A percentile compares a stretch with the other conserved stretches of the same genome.
These are phyloP conservation scores for Caiman crocodilus DNA, from an alignment of 2,797 vertebrate species.

Conservation along the genomic window DNA sequence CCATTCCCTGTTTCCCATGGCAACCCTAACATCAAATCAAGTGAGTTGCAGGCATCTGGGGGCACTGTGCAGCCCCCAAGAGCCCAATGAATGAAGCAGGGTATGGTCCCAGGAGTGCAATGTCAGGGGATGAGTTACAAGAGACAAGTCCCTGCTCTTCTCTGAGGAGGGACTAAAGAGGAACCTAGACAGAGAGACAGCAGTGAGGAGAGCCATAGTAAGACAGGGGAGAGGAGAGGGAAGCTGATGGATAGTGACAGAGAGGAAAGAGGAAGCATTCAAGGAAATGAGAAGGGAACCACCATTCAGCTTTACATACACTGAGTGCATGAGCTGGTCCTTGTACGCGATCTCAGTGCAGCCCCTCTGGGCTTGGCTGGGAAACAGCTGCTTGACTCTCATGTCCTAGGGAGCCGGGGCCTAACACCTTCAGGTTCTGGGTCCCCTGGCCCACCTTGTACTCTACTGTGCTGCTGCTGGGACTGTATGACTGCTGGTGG, in stretches of 20 bases:
- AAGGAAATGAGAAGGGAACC: neutral
- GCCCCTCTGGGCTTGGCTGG: neutral
- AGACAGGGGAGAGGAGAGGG: neutral
- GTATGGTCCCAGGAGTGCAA: fast-evolving
- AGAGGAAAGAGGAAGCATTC: neutral
- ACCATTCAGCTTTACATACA: too few species aligned
- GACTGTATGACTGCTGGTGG: neutral
- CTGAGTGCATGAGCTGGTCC: neutral
- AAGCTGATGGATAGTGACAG: neutral
- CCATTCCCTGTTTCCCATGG: slow-evolving; percentile 71
- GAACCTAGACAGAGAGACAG: neutral
- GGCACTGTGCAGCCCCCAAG: slow-evolving; percentile 7
- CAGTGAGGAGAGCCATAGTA: neutral
- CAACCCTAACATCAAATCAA: slow-evolving; percentile 70
- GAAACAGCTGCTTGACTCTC: neutral
- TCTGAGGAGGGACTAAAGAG: neutral
- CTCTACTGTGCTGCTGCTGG: neutral
- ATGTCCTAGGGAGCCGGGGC: neutral
- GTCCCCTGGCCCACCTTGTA: neutral
- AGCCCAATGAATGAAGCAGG: slow-evolving; percentile 6
- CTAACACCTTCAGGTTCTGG: neutral
- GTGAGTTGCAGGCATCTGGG: slow-evolving; percentile 72
- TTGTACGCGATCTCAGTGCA: neutral
- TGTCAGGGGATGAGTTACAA: neutral
- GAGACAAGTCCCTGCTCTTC: neutral